These are phyloP conservation scores for Tiaroga cobitis DNA, from an alignment of 2,797 vertebrate species.

Conservation along the genomic window DNA sequence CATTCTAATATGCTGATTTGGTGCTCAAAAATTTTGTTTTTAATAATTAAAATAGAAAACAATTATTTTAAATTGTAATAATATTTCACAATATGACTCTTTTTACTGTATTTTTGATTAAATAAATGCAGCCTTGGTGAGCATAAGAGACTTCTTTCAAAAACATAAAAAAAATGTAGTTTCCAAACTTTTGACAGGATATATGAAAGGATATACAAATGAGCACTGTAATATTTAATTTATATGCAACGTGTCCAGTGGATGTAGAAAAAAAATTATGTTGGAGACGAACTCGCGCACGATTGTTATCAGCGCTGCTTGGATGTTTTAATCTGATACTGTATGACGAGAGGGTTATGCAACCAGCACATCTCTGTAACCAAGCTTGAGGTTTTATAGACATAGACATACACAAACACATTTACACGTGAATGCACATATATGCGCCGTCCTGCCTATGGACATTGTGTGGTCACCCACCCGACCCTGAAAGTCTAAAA, in stretches of 20 bases:
- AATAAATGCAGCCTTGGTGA: neutral
- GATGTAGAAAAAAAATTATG: slow-evolving; percentile 79
- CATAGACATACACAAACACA: slow-evolving; percentile 54
- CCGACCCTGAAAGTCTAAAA: slow-evolving; percentile 39
- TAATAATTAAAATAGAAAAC: neutral
- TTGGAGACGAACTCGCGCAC: slow-evolving; percentile 76
- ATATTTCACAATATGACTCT: neutral
- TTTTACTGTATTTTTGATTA: neutral
- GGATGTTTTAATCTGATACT: slow-evolving; percentile 77
- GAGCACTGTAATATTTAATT: slow-evolving; percentile 88
- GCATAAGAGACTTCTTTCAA: neutral
- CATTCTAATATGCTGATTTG: neutral
- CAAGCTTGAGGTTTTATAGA: slow-evolving; percentile 64
- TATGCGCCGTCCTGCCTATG: slow-evolving; percentile 39
- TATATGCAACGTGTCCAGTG: slow-evolving; percentile 94
- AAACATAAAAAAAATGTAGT: neutral
- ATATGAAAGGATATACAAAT: slow-evolving; percentile 75
- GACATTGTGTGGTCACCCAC: slow-evolving; percentile 46
- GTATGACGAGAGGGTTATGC: slow-evolving; percentile 75
- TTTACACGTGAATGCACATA: slow-evolving; percentile 45
- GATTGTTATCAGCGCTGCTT: slow-evolving; percentile 79
- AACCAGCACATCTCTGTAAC: slow-evolving; percentile 79
- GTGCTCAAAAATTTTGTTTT: neutral
- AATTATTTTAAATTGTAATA: neutral
- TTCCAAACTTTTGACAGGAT: slow-evolving; percentile 2